A percentile compares a stretch with the other conserved stretches of the same genome.
These are phyloP conservation scores for Sylvia borin DNA, from an alignment of 2,797 vertebrate genomes.

Conservation along the genomic window DNA sequence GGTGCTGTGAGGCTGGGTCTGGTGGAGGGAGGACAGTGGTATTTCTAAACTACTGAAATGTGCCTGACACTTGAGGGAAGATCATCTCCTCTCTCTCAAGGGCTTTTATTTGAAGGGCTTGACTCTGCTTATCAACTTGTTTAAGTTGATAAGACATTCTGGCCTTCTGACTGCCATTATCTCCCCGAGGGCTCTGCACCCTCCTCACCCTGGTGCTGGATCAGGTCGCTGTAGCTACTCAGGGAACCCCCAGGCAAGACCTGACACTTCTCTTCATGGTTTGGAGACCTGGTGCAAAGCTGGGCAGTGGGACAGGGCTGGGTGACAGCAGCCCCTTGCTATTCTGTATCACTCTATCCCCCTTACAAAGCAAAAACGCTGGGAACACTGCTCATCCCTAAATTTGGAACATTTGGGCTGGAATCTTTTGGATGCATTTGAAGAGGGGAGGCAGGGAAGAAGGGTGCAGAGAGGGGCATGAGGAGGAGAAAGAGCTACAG, in stretches of 20 bases:
- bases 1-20: rapidly evolving
- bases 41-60: not conserved
- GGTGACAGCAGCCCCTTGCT: not conserved
- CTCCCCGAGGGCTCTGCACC: rapidly evolving
- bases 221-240: rapidly evolving
- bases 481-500: not conserved
- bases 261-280: not conserved
- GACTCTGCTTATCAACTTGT: not conserved
- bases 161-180: not conserved
- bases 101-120: conserved; percentile 21
- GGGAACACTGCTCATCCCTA: not conserved
- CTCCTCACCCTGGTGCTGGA: rapidly evolving
- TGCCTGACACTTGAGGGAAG: not conserved
- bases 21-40: not conserved
- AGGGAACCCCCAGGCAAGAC: not conserved
- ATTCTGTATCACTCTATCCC: not conserved
- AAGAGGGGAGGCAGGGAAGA: not conserved
- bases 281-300: not conserved
- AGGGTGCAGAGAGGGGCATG: not conserved
- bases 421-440: not conserved
- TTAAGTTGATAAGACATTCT: not conserved
- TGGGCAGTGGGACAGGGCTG: rapidly evolving
- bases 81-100: conserved; percentile 3
- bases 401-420: not conserved
- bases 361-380: not conserved